Evolutionary conservation across 1,140 invertebrate species (phyloP), one percentile per base, ranked within the genome.

Genomic region (Temnothorax curvispinosus): DNA sequence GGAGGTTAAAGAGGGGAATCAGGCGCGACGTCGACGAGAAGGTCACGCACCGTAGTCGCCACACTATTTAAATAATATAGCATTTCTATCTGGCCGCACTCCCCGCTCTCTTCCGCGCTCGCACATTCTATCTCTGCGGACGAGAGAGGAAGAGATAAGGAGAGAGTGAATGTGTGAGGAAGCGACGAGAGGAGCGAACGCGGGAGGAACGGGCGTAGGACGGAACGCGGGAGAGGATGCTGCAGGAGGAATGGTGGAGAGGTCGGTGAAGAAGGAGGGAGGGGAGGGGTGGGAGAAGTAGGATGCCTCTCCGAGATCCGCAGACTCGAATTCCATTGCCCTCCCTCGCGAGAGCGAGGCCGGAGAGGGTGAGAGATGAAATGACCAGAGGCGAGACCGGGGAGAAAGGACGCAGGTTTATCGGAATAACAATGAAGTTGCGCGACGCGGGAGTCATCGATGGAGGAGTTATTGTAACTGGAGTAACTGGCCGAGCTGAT

Each of bases 31-130:
- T 92, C 92, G 92, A 93, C 92, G 92, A 91, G 92, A 93, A 93
- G 92, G 92, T 93, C 92, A 93, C 92, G 92, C 92, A 93, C 90
- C 69, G 87, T 85, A 91, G 92, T 92, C 92, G 92, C 92, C 91
- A 92, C 91, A 92, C 86, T 92, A 92, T 92, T 92, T 92, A 92
- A 93, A 93, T 93, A 92, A 93, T 93, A 91, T 93, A 92, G 91
- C 92, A 92, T 92, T 92, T 92, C 90, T 90, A 93, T 92, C 89
- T 90, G 85, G 85, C 50, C 88, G 76, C 11, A 15, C 62, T 58
- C 64, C 27, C 65, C 50, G 3, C 78, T 15, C 50, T 11, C 11
- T 15, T 41, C 67, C 64, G 38, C 41, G 65, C 65, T 69, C 41
- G 41, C 32, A 69, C 15, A 69, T 69, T 0, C 65, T 50, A 50